These are phyloP conservation scores for Podarcis lilfordi DNA, from an alignment of 2,797 vertebrate genomes.

Conservation along the genomic window DNA sequence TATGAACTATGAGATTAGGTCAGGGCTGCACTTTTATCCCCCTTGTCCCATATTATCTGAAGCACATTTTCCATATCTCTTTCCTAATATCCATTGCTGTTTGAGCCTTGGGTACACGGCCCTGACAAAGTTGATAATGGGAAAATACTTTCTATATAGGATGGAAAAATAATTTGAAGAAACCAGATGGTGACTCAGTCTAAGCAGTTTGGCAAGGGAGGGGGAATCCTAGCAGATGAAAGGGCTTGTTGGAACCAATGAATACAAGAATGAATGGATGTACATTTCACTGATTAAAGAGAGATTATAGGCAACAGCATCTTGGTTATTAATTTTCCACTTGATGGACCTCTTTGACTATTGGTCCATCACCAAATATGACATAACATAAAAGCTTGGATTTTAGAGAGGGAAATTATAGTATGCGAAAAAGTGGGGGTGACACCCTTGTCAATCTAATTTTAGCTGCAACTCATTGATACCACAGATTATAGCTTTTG, in stretches of 20 bases:
- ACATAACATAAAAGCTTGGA: constrained; percentile 66
- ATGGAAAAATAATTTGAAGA: constrained; percentile 43
- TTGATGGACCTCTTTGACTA: constrained; percentile 70
- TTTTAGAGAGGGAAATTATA: constrained; percentile 63
- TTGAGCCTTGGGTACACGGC: constrained; percentile 25
- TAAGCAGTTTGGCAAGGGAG: constrained; percentile 43
- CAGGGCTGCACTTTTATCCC: not conserved
- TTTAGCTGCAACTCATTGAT: constrained; percentile 61
- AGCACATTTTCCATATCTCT: constrained; percentile 1
- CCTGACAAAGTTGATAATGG: constrained; percentile 37
- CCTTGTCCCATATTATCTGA: not conserved
- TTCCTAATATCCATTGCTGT: not conserved
- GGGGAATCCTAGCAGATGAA: constrained; percentile 64
- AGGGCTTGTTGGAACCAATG: constrained; percentile 59
- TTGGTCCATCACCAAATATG: constrained; percentile 45
- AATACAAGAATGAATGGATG: constrained; percentile 74
- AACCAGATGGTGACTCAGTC: constrained; percentile 68
- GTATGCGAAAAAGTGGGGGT: constrained; percentile 46
- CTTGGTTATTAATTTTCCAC: constrained; percentile 69
- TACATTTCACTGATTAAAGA: constrained; percentile 75
- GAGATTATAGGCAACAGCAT: constrained; percentile 71
- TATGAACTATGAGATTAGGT: not conserved
- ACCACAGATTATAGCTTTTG: constrained; percentile 72
- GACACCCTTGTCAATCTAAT: constrained; percentile 72
- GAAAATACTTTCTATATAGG: constrained; percentile 35